phyloP scores from a whole-genome alignment of 2,113 vertebrate genomes.

The Odontophorus gujanensis region DNA sequence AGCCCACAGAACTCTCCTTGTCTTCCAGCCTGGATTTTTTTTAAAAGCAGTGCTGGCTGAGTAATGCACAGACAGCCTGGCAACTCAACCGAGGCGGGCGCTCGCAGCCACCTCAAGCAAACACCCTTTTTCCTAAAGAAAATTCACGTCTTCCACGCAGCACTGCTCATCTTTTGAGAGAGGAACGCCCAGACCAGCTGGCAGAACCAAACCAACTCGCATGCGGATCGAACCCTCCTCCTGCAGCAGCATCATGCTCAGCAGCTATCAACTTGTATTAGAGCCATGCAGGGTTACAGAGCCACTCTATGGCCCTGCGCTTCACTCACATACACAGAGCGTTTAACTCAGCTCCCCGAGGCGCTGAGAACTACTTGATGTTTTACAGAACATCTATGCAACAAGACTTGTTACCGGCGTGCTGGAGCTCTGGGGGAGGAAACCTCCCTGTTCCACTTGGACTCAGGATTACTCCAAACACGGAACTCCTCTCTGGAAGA shows the following conservation, averaged over 20 bases:
- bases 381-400: neutral
- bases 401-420: fast-evolving
- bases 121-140: neutral
- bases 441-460: neutral
- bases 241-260: neutral
- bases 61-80: constrained; percentile 54
- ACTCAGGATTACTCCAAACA: neutral
- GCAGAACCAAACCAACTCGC: neutral
- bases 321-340: neutral
- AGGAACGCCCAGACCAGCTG: neutral
- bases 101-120: constrained; percentile 20
- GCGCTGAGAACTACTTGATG: fast-evolving
- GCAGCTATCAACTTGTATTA: neutral
- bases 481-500: neutral
- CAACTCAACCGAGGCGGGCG: constrained; percentile 39
- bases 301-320: fast-evolving
- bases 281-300: neutral
- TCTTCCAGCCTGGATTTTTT: constrained; percentile 21
- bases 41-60: constrained; percentile 23
- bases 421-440: neutral
- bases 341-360: neutral
- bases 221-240: neutral
- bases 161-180: neutral
- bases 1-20: constrained; percentile 62
- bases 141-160: neutral